Conservation (phyloP, 2,113 vertebrate species). For the Tetraodon nigroviridis region DNA sequence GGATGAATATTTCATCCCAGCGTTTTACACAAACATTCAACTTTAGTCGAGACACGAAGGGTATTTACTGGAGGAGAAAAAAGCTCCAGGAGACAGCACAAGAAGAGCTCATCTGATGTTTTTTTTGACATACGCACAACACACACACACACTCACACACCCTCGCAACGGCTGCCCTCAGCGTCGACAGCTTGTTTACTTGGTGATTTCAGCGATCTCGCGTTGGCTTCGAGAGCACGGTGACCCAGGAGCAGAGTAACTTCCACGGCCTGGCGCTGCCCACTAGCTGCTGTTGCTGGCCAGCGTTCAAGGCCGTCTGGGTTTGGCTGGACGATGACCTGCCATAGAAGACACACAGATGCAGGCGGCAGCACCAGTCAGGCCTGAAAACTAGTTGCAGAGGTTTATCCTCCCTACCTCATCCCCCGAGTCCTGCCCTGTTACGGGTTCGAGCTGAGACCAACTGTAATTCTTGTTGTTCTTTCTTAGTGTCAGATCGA, state of each 20-base stretch:
- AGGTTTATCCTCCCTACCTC: no score
- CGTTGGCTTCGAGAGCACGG: constrained; percentile 48
- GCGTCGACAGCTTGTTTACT: constrained; percentile 53
- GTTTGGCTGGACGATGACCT: constrained; percentile 26
- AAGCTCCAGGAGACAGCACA: constrained; percentile 19
- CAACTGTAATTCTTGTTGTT: neutral
- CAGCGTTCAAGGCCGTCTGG: constrained; percentile 54
- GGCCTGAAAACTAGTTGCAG: neutral
- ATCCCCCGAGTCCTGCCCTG: no score
- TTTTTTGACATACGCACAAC: constrained; percentile 9
- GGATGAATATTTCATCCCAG: constrained; percentile 33
- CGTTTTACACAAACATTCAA: constrained; percentile 15
- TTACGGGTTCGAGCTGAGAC: no score
- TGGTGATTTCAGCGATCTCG: constrained; percentile 29
- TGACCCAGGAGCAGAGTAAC: constrained; percentile 62
- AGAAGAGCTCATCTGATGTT: constrained; percentile 10
- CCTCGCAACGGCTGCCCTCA: constrained; percentile 28
- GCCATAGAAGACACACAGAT: constrained; percentile 12
- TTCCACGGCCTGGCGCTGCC: constrained; percentile 34
- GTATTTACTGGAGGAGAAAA: constrained; percentile 10
- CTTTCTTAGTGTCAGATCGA: constrained; percentile 33
- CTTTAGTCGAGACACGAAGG: constrained; percentile 20
- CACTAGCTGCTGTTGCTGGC: constrained; percentile 43
- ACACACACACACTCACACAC: constrained; percentile 18
- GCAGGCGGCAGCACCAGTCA: constrained; percentile 9